phyloP scores from a whole-genome alignment of 64 coral and sea anemone genomes.

The Stylophora pistillata region DNA sequence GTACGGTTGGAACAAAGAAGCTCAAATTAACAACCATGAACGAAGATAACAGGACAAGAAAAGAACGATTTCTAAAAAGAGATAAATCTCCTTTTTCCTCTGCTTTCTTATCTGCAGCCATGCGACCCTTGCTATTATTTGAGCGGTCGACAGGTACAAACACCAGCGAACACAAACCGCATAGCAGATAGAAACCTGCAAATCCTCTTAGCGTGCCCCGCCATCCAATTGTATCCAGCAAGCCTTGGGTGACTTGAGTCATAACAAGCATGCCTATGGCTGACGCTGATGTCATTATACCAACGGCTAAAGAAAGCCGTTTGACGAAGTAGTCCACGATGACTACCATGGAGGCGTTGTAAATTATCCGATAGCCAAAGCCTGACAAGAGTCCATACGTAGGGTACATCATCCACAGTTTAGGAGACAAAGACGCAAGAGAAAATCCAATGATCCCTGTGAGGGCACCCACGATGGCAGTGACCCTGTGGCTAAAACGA shows the following conservation, averaged over 20 bases:
- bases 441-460: constrained; percentile 30
- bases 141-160: constrained; percentile 31
- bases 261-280: constrained; percentile 42
- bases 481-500: constrained; percentile 26
- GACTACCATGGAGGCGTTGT: constrained; percentile 25
- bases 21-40: constrained; percentile 26
- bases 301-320: constrained; percentile 31
- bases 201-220: constrained; percentile 34
- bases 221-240: constrained; percentile 54
- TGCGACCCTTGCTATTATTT: not conserved
- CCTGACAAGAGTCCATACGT: constrained; percentile 46
- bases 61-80: constrained; percentile 32
- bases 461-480: constrained; percentile 18
- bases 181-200: constrained; percentile 16
- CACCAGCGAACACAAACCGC: constrained; percentile 7
- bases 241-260: constrained; percentile 12
- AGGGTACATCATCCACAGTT: constrained; percentile 35
- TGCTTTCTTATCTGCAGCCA: not conserved
- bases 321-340: constrained; percentile 57
- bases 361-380: constrained; percentile 1
- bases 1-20: constrained; percentile 42
- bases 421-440: constrained; percentile 24
- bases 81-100: not conserved
- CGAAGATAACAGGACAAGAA: constrained; percentile 23
- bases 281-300: constrained; percentile 19